phyloP scores from a whole-genome alignment of 2,113 vertebrate genomes.

The Sylvilagus bachmani region DNA sequence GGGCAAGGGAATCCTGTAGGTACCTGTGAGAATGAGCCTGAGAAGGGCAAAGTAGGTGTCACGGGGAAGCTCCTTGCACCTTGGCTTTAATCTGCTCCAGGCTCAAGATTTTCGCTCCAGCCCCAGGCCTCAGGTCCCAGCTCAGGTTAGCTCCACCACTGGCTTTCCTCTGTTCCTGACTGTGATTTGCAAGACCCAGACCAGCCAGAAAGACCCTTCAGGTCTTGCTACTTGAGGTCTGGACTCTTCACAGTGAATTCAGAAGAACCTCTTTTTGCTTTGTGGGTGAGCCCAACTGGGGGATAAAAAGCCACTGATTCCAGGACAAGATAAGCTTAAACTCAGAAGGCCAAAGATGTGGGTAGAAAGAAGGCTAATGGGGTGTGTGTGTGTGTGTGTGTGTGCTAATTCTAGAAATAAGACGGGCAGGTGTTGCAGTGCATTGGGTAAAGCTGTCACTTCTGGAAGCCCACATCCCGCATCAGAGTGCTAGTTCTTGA shows the following conservation, averaged over 20 bases:
- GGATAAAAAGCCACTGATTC: neutral
- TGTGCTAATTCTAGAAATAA: slow-evolving; percentile 25
- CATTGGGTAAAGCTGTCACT: no score
- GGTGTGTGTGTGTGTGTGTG: neutral
- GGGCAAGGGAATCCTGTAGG: neutral
- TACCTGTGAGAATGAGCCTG: neutral
- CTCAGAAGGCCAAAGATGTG: neutral
- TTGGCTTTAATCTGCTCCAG: neutral
- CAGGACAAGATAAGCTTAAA: neutral
- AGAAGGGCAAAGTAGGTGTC: neutral
- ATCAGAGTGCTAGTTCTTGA: no score
- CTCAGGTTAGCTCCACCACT: neutral
- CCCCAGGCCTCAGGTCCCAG: neutral
- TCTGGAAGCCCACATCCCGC: no score
- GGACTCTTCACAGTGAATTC: neutral
- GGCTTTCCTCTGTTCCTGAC: neutral
- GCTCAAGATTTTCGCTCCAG: neutral
- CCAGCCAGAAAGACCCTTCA: neutral
- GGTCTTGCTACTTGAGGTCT: neutral
- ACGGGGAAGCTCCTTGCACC: neutral
- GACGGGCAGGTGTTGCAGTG: no score
- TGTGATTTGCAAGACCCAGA: neutral
- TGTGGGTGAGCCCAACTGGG: neutral
- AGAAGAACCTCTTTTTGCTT: neutral
- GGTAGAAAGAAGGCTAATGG: neutral